Evolutionary conservation across 2,797 vertebrate species (phyloP).

Genomic region (Chelidonichthys spinosus): DNA sequence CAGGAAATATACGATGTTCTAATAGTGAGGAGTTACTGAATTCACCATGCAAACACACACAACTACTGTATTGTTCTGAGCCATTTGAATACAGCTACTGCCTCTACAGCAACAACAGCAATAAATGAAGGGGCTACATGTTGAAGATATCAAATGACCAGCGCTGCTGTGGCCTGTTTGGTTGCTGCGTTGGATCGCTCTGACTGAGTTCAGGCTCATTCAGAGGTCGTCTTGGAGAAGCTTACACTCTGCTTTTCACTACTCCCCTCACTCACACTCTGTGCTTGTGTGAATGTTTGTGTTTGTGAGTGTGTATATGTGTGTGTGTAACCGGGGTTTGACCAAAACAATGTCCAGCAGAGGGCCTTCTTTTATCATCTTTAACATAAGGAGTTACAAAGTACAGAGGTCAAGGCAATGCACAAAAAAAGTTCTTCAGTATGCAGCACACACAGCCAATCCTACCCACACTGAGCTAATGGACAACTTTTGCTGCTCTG

Average conservation of each 20-base stretch:
- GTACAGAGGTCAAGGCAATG: neutral
- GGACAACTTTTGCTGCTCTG: neutral
- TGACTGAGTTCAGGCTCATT: constrained; percentile 12
- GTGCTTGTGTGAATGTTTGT: neutral
- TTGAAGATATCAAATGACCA: neutral
- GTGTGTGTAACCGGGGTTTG: constrained; percentile 17
- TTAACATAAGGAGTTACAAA: neutral
- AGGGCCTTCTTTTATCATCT: constrained; percentile 50
- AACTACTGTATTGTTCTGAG: neutral
- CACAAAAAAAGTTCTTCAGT: neutral
- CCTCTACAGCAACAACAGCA: neutral
- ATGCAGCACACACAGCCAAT: constrained; percentile 22
- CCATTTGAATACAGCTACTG: neutral
- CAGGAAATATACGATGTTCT: neutral
- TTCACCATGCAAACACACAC: neutral
- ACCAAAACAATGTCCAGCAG: constrained; percentile 48
- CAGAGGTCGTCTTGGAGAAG: constrained; percentile 21
- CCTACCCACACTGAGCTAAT: neutral
- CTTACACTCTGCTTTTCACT: constrained; percentile 5
- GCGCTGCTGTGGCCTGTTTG: neutral
- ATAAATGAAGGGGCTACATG: neutral
- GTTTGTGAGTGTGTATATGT: neutral
- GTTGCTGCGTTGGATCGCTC: neutral
- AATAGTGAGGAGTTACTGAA: neutral
- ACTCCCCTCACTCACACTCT: constrained; percentile 4